Conservation (phyloP, 1,140 invertebrate genomes). For the Popillia japonica region DNA sequence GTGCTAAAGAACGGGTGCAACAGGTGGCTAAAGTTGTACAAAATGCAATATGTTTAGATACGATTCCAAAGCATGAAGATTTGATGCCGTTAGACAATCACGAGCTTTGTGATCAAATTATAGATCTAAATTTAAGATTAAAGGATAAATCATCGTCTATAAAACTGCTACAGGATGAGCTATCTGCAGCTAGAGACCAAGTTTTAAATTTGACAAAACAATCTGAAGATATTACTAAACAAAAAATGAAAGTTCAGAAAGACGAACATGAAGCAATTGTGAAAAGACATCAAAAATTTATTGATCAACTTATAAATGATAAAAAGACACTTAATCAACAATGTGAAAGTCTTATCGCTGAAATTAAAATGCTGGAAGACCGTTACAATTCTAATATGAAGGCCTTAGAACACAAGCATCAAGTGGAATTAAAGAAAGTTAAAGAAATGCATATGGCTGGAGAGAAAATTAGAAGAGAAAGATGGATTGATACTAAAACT, state of each 20-base stretch:
- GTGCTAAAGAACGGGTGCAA: constrained; percentile 49
- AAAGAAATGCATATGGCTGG: constrained; percentile 72
- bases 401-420: constrained; percentile 69
- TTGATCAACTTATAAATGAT: constrained; percentile 73
- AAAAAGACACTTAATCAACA: constrained; percentile 73
- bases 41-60: constrained; percentile 49
- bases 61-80: constrained; percentile 55
- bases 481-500: constrained; percentile 75
- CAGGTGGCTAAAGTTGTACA: constrained; percentile 47
- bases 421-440: constrained; percentile 69
- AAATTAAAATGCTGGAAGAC: constrained; percentile 65
- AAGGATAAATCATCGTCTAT: constrained; percentile 58
- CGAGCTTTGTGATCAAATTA: constrained; percentile 53
- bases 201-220: constrained; percentile 51
- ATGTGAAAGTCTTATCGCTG: constrained; percentile 68
- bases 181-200: constrained; percentile 52
- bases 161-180: constrained; percentile 53
- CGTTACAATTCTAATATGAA: constrained; percentile 63
- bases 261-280: constrained; percentile 71
- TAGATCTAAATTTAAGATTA: constrained; percentile 52
- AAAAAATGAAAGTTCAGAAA: constrained; percentile 67
- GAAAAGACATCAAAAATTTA: constrained; percentile 73
- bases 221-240: constrained; percentile 51
- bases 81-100: constrained; percentile 46
- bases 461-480: constrained; percentile 71